Base-by-base conservation (phyloP, 2,113 vertebrate species). In the Podarcis cretensis region DNA sequence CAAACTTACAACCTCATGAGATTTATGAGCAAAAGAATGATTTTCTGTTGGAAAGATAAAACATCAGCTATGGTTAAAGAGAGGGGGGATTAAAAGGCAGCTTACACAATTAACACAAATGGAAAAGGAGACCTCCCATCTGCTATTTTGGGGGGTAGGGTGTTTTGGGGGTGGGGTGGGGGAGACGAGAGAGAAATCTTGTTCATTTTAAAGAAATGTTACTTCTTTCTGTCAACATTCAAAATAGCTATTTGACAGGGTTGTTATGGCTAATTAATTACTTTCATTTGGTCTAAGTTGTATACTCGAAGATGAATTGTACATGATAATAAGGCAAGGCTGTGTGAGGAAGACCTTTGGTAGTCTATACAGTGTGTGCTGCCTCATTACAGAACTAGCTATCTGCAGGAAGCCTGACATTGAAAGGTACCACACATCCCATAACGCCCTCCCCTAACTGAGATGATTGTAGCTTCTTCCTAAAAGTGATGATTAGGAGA, bases 401-500 rank as follows among this genome's bases (percentile, higher is more conserved):
- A 97, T 96, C 97, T 95, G 95, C 97, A 91, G 97, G 97, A 98
- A 96, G 97, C 93, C 97, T 96, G 96, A 96, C 97, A 96, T 94
- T 98, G 97, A 98, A 98, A 98, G 97, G 98, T 97, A 95, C 96
- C 92, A 96, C 92, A 92, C 96, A 88, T 97, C 98, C 96, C 96
- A 96, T 97, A 97, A 98, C 97, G 93, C 97, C 97, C 98, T 98
- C 96, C 97, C 96, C 98, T 98, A 96, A 96, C 97, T 96, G 97
- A 98, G 97, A 98, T 98, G 98, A 99, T 98, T 99, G 98, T 98
- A 98, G 98, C 97, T 97, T 97, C 97, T 97, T 97, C 98, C 97
- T 97, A 98, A 98, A 98, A 97, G 97, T 98, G 98, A 98, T 98
- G 98, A 98, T 99, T 98, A 99, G 97, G 97, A 97, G 97, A 97